Conservation (phyloP, 1,140 invertebrate genomes). For the Drosophila quadrilineata region DNA sequence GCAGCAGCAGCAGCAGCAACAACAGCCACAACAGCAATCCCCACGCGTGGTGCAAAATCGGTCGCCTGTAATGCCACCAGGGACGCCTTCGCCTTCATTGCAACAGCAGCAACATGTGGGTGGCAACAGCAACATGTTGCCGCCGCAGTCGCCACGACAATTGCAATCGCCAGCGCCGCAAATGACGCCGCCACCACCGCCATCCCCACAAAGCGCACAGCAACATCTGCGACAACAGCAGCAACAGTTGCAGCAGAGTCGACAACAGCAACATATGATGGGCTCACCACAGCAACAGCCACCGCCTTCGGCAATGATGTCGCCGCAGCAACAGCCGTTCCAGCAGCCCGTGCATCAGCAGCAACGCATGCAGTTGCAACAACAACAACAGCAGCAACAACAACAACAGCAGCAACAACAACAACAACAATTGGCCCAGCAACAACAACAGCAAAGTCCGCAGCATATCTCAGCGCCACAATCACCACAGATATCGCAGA, state of each 20-base stretch:
- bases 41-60: conserved; percentile 81
- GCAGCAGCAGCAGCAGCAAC: conserved; percentile 52
- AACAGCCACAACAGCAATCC: conserved; percentile 71
- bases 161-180: conserved; percentile 77
- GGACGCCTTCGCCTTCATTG: conserved; percentile 56
- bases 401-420: conserved; percentile 63
- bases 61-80: conserved; percentile 64
- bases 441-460: conserved; percentile 67
- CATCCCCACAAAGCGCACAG: conserved; percentile 78
- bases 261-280: conserved; percentile 64
- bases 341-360: conserved; percentile 52
- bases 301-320: conserved; percentile 53
- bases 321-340: conserved; percentile 55
- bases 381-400: conserved; percentile 55
- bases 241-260: conserved; percentile 57
- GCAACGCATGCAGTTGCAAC: conserved; percentile 49
- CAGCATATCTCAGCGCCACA: conserved; percentile 68
- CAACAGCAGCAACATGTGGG: conserved; percentile 68
- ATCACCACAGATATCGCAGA: conserved; percentile 67
- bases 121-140: conserved; percentile 55
- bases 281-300: conserved; percentile 63
- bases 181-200: conserved; percentile 77
- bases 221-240: conserved; percentile 76
- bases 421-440: conserved; percentile 61
- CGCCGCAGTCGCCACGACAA: conserved; percentile 73